These are phyloP conservation scores for Ephestia elutella DNA, from an alignment of 1,140 invertebrate species.

Conservation along the genomic window DNA sequence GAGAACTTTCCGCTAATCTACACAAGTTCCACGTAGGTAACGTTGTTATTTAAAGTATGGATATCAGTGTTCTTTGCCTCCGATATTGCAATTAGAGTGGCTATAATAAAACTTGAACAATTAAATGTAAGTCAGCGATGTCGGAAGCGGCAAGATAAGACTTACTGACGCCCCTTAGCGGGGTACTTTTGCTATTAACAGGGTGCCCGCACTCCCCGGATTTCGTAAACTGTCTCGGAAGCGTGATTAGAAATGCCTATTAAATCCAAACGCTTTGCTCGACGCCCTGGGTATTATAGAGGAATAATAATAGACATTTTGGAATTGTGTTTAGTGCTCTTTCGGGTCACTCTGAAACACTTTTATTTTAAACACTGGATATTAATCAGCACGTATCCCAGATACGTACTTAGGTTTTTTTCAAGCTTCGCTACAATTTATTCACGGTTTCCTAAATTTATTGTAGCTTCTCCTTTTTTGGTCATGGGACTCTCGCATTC, in stretches of 20 bases:
- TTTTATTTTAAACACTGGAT: no score
- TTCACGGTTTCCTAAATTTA: no score
- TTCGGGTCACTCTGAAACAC: not conserved
- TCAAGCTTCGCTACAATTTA: no score
- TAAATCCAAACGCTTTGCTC: slow-evolving; percentile 25
- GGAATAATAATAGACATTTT: slow-evolving; percentile 7
- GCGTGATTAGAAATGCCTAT: slow-evolving; percentile 41
- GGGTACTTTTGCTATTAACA: slow-evolving; percentile 59
- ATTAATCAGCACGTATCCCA: not conserved
- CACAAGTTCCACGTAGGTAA: not conserved
- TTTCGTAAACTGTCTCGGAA: slow-evolving; percentile 32
- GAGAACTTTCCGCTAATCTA: not conserved
- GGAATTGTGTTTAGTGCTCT: slow-evolving; percentile 8
- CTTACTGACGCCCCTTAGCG: slow-evolving; percentile 47
- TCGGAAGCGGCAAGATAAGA: slow-evolving; percentile 58
- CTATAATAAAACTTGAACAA: slow-evolving; percentile 68
- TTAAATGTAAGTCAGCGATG: slow-evolving; percentile 62
- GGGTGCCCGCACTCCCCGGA: slow-evolving; percentile 34
- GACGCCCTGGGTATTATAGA: slow-evolving; percentile 1
- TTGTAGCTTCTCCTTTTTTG: no score
- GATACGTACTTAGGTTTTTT: no score
- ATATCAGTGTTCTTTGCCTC: slow-evolving; percentile 23
- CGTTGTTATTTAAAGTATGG: not conserved
- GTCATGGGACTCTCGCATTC: no score
- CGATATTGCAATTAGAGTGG: slow-evolving; percentile 46